Evolutionary conservation across 2,797 vertebrate genomes (phyloP), one percentile per base, ranked within the genome.

Genomic region (Vespertilio murinus): DNA sequence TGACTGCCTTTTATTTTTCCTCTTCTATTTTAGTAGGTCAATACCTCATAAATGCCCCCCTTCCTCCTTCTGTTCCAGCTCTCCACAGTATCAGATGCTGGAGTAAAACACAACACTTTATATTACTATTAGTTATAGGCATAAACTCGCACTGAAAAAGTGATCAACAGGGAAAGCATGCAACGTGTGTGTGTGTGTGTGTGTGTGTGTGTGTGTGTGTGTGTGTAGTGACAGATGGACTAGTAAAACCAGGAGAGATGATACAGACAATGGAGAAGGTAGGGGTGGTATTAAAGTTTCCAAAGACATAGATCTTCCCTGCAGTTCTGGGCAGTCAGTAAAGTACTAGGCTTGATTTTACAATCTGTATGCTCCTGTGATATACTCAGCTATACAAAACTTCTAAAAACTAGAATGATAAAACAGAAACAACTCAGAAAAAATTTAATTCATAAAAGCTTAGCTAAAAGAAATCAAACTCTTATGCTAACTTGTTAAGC

Each of bases 371-470:
- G 78, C 23, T 42, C 40, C 49, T 47, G 23, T 33, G 83, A 67
- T 47, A 54, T 22, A 75, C 17, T 89, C 40, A 49, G 22, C 35
- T 14, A 83, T 11, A 77, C 12, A 77, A 88, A 87, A 64, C 69
- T 71, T 82, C 38, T 79, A 82, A 84, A 90, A 93, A 38, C 0
- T n/a, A 71, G 35, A 82, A 18, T 67, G 65, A 88, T 49, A n/a
- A 93, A 97, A 74, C 17, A 80, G 49, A 88, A 92, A 87, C 28
- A 81, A 88, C 20, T 82, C 45, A 81, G 61, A 89, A 91, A 94
- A 92, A 33, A 6, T 59, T 90, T 52, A 84, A 61, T 85, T 81
- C 45, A 85, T 84, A 82, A 94, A 88, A 47, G 40, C 47, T 79
- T 22, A 71, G 71, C 38, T 42, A 93, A 85, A 94, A 49, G 47